Percentiles rank a stretch among this genome's conserved stretches.
These are phyloP conservation scores for Acanthis flammea DNA, from an alignment of 2,797 vertebrate genomes.

Conservation along the genomic window DNA sequence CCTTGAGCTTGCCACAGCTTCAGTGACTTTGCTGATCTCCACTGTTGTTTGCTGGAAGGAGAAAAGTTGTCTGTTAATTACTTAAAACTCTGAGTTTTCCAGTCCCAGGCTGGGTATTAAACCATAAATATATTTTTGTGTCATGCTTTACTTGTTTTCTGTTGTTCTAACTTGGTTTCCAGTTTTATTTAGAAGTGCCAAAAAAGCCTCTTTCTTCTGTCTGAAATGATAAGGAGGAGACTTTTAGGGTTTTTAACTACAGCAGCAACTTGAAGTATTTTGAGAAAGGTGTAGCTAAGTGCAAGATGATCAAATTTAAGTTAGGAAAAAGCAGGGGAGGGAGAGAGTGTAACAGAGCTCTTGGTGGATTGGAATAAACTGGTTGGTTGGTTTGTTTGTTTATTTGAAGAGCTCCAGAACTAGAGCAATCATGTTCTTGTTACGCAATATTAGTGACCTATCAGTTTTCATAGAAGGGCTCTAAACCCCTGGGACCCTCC, in stretches of 20 bases:
- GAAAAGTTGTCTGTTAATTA: not conserved
- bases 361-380: not conserved
- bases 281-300: not conserved
- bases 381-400: not conserved
- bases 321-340: not conserved
- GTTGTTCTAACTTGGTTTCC: not conserved
- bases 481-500: not conserved
- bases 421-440: not conserved
- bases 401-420: not conserved
- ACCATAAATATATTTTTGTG: not conserved
- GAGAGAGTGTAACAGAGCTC: not conserved
- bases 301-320: not conserved
- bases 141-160: not conserved
- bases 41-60: not conserved
- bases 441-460: not conserved
- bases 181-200: slow-evolving; percentile 22
- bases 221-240: not conserved
- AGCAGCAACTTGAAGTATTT: slow-evolving; percentile 1
- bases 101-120: not conserved
- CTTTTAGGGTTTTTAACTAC: not conserved
- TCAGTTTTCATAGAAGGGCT: not conserved
- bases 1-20: not conserved
- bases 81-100: not conserved
- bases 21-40: not conserved
- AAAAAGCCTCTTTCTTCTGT: slow-evolving; percentile 18